These are phyloP conservation scores for Galerucella nymphaeae DNA, from an alignment of 2,888 invertebrate genomes.

Conservation along the genomic window DNA sequence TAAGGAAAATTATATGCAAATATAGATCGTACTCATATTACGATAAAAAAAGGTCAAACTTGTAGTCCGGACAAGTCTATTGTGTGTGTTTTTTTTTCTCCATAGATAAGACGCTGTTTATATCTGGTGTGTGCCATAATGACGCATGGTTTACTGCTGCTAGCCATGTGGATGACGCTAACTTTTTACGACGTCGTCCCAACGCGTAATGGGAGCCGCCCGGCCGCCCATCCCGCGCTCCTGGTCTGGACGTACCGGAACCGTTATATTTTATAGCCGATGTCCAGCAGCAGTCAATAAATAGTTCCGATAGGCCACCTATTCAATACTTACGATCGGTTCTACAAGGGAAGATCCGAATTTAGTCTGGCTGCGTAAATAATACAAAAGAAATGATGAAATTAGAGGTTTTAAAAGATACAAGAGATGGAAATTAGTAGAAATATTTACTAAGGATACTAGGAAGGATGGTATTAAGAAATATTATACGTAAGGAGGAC, in stretches of 20 bases:
- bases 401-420: too few relatives aligned
- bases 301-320: conserved; percentile 59
- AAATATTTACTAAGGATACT: too few relatives aligned
- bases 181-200: conserved; percentile 62
- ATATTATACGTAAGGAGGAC: too few relatives aligned
- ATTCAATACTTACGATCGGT: conserved; percentile 31
- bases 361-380: not conserved
- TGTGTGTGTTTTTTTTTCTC: conserved; percentile 34
- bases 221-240: conserved; percentile 39
- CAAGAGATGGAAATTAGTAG: too few relatives aligned
- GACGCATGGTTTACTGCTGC: conserved; percentile 55
- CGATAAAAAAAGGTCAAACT: too few relatives aligned
- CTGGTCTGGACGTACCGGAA: conserved; percentile 60
- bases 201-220: conserved; percentile 50
- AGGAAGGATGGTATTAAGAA: too few relatives aligned
- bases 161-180: conserved; percentile 53
- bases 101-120: conserved; percentile 58
- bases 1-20: too few relatives aligned
- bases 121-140: conserved; percentile 63
- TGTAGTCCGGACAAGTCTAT: not conserved
- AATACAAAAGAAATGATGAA: too few relatives aligned
- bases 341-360: conserved; percentile 29
- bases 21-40: too few relatives aligned
- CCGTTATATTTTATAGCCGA: conserved; percentile 66
- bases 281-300: conserved; percentile 66